Evolutionary conservation across 2,113 vertebrate genomes (phyloP).

Genomic region (Caretta caretta): DNA sequence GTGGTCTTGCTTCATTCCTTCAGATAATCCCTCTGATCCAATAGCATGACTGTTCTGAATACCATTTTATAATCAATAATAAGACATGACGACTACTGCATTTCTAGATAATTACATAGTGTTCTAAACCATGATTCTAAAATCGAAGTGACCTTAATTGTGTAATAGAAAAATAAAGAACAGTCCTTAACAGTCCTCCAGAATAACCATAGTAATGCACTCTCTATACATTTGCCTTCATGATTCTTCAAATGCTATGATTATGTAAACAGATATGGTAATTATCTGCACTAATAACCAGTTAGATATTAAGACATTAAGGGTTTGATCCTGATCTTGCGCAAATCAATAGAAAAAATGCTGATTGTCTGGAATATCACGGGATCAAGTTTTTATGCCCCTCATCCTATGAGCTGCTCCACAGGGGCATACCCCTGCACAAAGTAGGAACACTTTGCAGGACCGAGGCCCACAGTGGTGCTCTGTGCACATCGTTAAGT

Average conservation of each 20-base stretch:
- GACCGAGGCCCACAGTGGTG: neutral
- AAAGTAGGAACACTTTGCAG: neutral
- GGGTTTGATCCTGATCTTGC: neutral
- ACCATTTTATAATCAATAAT: neutral
- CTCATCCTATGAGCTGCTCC: neutral
- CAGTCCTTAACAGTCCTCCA: no score
- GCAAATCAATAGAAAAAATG: neutral
- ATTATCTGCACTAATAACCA: rapidly evolving
- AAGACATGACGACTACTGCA: neutral
- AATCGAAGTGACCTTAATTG: no score
- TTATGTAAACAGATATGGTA: rapidly evolving
- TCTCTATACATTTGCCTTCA: neutral
- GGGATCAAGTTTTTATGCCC: neutral
- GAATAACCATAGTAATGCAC: neutral
- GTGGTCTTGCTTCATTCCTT: no score
- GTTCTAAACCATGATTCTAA: no score
- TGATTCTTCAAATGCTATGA: neutral
- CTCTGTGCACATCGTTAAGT: rapidly evolving
- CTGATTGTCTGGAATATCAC: neutral
- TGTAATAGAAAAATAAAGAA: neutral
- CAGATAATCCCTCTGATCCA: no score
- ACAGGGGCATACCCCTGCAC: neutral
- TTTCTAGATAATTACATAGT: no score
- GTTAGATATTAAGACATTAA: rapidly evolving
- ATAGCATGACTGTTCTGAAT: neutral